Evolutionary conservation across 2,888 invertebrate genomes (phyloP).

Genomic region (Amiota communis): DNA sequence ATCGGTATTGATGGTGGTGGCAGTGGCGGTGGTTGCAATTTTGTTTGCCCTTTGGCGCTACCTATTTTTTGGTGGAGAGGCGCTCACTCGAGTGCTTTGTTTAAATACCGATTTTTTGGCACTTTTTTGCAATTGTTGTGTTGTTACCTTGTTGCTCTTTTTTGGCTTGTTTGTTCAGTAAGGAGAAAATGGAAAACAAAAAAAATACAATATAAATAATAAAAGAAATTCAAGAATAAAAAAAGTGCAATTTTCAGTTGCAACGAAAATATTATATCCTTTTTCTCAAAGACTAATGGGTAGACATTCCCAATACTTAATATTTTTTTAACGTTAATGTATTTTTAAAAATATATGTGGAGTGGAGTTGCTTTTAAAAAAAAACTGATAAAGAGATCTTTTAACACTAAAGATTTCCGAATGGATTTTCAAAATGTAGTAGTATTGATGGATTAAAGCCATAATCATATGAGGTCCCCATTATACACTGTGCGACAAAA

Average conservation of each 20-base stretch:
- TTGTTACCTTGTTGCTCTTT: constrained; percentile 31
- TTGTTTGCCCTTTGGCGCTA: constrained; percentile 64
- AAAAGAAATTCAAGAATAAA: constrained; percentile 47
- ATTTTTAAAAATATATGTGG: no score
- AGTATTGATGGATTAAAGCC: no score
- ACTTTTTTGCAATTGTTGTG: constrained; percentile 32
- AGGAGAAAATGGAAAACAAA: constrained; percentile 32
- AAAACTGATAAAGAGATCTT: no score
- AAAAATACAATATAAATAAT: constrained; percentile 57
- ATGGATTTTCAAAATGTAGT: no score
- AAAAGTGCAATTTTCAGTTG: not conserved
- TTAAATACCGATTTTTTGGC: constrained; percentile 54
- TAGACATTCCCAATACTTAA: no score
- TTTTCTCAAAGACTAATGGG: no score
- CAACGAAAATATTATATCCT: no score
- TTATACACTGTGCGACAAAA: no score
- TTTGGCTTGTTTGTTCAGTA: constrained; percentile 47
- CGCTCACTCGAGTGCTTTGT: constrained; percentile 53
- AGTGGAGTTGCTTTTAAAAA: no score
- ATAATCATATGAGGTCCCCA: no score
- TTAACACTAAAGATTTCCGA: no score
- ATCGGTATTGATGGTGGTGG: not conserved
- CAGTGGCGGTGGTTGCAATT: constrained; percentile 57
- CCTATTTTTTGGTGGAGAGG: constrained; percentile 50
- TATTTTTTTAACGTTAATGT: no score